These are phyloP conservation scores for Chlorops oryzae DNA, from an alignment of 1,140 invertebrate species.

Conservation along the genomic window DNA sequence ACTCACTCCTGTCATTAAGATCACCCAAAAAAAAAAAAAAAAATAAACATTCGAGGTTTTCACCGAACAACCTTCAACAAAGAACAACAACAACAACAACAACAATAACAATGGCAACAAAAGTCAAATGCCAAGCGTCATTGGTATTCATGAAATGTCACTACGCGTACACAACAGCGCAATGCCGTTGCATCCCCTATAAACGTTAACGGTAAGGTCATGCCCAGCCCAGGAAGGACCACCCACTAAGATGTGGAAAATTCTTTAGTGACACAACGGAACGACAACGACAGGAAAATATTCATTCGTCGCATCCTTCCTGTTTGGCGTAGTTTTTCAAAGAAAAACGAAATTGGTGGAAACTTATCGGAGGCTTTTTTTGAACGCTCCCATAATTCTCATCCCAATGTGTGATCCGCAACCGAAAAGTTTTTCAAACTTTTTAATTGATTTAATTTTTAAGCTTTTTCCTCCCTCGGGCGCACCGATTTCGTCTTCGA, in stretches of 20 bases:
- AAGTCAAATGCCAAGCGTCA: conserved; percentile 7
- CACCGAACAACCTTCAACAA: no score
- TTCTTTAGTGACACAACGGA: not conserved
- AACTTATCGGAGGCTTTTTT: conserved; percentile 25
- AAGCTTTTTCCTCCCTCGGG: no score
- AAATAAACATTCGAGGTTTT: no score
- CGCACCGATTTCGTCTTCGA: no score
- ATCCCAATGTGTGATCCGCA: no score
- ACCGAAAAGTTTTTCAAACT: no score
- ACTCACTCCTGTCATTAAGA: no score
- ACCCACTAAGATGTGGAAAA: not conserved
- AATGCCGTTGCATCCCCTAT: no score
- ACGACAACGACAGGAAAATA: conserved; percentile 32
- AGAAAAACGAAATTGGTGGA: not conserved
- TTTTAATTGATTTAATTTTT: no score
- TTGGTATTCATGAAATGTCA: conserved; percentile 3
- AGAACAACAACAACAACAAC: no score
- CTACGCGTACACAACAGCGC: not conserved
- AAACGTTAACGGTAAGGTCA: not conserved
- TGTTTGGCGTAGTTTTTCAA: conserved; percentile 15
- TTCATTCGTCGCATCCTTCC: conserved; percentile 47
- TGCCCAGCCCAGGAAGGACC: not conserved
- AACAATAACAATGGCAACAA: conserved; percentile 7
- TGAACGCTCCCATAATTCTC: no score
- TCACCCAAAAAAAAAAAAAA: no score